Conservation (phyloP, 2,888 invertebrate species). For the Orthosia cruda region DNA sequence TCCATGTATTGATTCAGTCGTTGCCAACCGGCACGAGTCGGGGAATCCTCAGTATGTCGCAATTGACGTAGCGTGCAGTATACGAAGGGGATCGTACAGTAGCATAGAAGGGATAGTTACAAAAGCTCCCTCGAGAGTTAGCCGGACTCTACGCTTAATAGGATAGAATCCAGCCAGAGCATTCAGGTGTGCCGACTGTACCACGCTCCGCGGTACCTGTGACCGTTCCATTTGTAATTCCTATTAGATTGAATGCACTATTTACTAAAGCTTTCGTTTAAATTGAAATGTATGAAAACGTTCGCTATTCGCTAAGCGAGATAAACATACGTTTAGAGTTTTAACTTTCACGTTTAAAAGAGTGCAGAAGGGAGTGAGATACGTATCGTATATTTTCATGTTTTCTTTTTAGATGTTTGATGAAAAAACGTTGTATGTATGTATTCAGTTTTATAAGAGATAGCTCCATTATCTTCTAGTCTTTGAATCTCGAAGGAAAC, state of each 20-base stretch:
- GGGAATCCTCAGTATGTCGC: slow-evolving; percentile 46
- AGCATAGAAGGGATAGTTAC: slow-evolving; percentile 62
- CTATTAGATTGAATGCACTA: slow-evolving; percentile 64
- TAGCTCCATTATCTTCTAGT: slow-evolving; percentile 8
- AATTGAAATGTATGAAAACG: slow-evolving; percentile 55
- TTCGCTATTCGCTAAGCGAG: slow-evolving; percentile 30
- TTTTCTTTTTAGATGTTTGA: slow-evolving; percentile 1
- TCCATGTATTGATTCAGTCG: slow-evolving; percentile 56
- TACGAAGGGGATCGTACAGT: slow-evolving; percentile 29
- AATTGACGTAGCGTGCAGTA: slow-evolving; percentile 55
- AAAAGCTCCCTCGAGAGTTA: slow-evolving; percentile 75
- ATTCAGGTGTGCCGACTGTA: slow-evolving; percentile 74
- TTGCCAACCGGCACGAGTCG: slow-evolving; percentile 28
- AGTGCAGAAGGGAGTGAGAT: slow-evolving; percentile 14
- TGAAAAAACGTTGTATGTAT: slow-evolving; percentile 3
- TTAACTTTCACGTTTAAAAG: slow-evolving; percentile 29
- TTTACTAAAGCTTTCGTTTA: slow-evolving; percentile 65
- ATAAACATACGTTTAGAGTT: slow-evolving; percentile 33
- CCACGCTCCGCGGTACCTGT: slow-evolving; percentile 41
- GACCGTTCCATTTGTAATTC: slow-evolving; percentile 60
- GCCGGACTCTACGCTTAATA: slow-evolving; percentile 73
- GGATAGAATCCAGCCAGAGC: slow-evolving; percentile 75
- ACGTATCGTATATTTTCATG: not conserved
- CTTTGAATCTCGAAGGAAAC: not conserved
- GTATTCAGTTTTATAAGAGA: not conserved